These are phyloP conservation scores for Choreutis nemorana DNA, from an alignment of 2,888 invertebrate species.

Conservation along the genomic window DNA sequence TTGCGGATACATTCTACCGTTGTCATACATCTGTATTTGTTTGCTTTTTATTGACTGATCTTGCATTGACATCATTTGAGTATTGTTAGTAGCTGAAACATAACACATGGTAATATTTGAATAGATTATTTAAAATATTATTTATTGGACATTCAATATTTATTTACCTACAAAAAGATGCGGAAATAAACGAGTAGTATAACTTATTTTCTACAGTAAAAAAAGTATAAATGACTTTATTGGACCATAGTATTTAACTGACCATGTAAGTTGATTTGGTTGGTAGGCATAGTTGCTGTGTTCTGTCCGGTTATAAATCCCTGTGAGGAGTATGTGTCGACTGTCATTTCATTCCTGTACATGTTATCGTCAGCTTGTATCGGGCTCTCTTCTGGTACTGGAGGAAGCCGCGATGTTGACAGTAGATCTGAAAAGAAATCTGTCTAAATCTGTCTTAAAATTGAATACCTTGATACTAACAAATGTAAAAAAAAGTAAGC, in stretches of 20 bases:
- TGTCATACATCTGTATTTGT: conserved; percentile 47
- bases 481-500: neutral
- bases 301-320: conserved; percentile 20
- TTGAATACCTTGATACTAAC: too few species aligned
- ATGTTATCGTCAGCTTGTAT: conserved; percentile 56
- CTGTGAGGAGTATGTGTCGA: conserved; percentile 40
- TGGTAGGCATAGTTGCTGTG: conserved; percentile 36
- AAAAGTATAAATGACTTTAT: too few species aligned
- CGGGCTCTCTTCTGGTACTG: conserved; percentile 69
- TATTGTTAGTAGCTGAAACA: conserved; percentile 42
- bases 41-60: conserved; percentile 46
- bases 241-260: too few species aligned
- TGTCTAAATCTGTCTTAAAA: neutral
- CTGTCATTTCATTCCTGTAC: conserved; percentile 50
- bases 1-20: conserved; percentile 36
- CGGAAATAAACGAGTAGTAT: too few species aligned
- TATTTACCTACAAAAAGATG: too few species aligned
- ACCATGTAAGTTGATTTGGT: conserved; percentile 57
- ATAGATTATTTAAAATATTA: too few species aligned
- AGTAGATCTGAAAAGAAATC: conserved; percentile 34
- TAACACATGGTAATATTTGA: neutral
- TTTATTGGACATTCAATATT: too few species aligned
- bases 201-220: too few species aligned
- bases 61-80: conserved; percentile 45
- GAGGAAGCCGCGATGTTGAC: conserved; percentile 57